A percentile compares a stretch with the other conserved stretches of the same genome.
Conservation (phyloP, 2,113 vertebrate species). For the Sinocyclocheilus grahami region DNA sequence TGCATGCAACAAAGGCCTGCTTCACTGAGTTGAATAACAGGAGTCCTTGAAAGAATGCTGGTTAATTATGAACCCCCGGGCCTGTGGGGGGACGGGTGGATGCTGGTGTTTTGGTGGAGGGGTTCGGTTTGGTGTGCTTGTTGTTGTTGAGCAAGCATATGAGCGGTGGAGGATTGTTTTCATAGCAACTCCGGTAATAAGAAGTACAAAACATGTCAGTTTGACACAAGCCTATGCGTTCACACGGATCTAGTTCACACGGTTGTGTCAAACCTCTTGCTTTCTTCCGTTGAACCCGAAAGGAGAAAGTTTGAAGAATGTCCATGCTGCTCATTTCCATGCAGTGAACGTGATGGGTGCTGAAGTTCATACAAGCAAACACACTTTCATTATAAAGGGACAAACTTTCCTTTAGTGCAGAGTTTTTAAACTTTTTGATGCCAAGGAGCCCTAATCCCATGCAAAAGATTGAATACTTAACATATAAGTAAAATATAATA, state of each 20-base stretch:
- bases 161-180: slow-evolving; percentile 11
- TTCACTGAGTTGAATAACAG: slow-evolving; percentile 50
- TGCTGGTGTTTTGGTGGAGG: slow-evolving; percentile 10
- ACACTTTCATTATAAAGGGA: too few species aligned
- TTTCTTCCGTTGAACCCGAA: neutral
- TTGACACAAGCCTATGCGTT: neutral
- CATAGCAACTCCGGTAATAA: neutral
- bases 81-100: slow-evolving; percentile 7
- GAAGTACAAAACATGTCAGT: neutral
- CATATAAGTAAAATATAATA: too few species aligned
- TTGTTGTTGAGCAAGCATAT: slow-evolving; percentile 14
- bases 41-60: slow-evolving; percentile 50
- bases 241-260: neutral
- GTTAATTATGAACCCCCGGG: slow-evolving; percentile 39
- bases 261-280: neutral
- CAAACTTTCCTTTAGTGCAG: too few species aligned
- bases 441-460: too few species aligned
- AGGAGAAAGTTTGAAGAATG: neutral
- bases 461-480: too few species aligned
- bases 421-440: too few species aligned
- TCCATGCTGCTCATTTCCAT: neutral
- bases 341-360: neutral
- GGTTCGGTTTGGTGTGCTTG: neutral
- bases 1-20: slow-evolving; percentile 43
- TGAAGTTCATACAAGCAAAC: too few species aligned